A percentile compares a stretch with the other conserved stretches of the same genome.
phyloP scores from a whole-genome alignment of 2,113 vertebrate genomes.

The Todiramphus chloris region DNA sequence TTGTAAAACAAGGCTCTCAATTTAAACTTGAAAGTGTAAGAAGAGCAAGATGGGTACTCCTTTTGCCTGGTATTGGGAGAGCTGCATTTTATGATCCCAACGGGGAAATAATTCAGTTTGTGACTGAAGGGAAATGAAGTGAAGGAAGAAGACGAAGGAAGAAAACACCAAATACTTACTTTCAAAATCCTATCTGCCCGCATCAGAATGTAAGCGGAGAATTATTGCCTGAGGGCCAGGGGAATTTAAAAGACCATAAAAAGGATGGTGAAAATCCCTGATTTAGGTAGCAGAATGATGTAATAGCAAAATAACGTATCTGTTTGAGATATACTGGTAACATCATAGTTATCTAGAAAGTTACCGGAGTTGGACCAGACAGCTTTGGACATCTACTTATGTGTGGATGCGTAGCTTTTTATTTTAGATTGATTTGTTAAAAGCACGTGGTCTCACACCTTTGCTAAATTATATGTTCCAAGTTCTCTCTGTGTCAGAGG shows the following conservation, averaged over 20 bases:
- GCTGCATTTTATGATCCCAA: background rate
- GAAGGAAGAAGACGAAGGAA: background rate
- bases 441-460: background rate
- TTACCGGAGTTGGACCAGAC: background rate
- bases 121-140: background rate
- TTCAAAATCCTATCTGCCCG: background rate
- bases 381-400: background rate
- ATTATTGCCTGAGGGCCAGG: background rate
- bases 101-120: background rate
- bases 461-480: background rate
- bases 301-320: background rate
- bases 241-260: background rate
- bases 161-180: background rate
- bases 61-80: background rate
- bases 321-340: background rate
- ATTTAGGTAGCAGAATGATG: background rate
- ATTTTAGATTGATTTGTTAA: background rate
- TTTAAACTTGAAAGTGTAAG: background rate
- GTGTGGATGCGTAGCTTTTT: fast-evolving
- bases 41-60: background rate
- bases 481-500: background rate
- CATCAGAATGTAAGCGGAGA: background rate
- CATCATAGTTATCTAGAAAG: background rate
- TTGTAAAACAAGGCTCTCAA: background rate
- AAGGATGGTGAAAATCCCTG: background rate